Evolutionary conservation across 2,888 invertebrate species (phyloP).

Genomic region (Azorinus chamasolen): DNA sequence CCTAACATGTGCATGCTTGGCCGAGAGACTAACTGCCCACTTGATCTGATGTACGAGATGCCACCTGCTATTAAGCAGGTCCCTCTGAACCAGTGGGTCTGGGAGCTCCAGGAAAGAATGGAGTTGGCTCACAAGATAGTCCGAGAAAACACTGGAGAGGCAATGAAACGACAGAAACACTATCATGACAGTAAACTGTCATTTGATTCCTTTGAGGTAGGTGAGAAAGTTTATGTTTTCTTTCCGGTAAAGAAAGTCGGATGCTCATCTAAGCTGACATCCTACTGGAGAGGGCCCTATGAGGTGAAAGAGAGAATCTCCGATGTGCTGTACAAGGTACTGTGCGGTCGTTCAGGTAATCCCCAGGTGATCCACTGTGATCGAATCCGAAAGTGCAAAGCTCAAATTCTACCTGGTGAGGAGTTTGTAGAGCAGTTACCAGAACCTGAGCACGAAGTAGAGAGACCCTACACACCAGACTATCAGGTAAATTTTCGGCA

Average conservation of each 20-base stretch:
- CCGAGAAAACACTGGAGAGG: slow-evolving; percentile 12
- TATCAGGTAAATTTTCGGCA: neutral
- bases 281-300: slow-evolving; percentile 24
- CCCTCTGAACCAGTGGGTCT: slow-evolving; percentile 32
- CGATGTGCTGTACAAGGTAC: slow-evolving; percentile 14
- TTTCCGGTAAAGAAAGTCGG: slow-evolving; percentile 19
- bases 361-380: slow-evolving; percentile 19
- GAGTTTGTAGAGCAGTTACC: no score
- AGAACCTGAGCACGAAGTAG: no score
- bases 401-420: neutral
- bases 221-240: slow-evolving; percentile 26
- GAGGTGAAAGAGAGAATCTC: slow-evolving; percentile 20
- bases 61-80: slow-evolving; percentile 10
- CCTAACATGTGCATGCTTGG: slow-evolving; percentile 42
- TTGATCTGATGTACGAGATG: slow-evolving; percentile 25
- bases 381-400: slow-evolving; percentile 4
- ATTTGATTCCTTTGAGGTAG: slow-evolving; percentile 14
- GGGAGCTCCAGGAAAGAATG: slow-evolving; percentile 33
- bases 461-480: no score
- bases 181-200: slow-evolving; percentile 21
- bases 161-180: slow-evolving; percentile 29
- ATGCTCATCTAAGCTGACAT: slow-evolving; percentile 15
- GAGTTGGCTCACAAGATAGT: slow-evolving; percentile 28
- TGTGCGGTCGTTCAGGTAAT: slow-evolving; percentile 4
- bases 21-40: slow-evolving; percentile 22